phyloP scores from a whole-genome alignment of 2,797 vertebrate species.

The Lacerta agilis region DNA sequence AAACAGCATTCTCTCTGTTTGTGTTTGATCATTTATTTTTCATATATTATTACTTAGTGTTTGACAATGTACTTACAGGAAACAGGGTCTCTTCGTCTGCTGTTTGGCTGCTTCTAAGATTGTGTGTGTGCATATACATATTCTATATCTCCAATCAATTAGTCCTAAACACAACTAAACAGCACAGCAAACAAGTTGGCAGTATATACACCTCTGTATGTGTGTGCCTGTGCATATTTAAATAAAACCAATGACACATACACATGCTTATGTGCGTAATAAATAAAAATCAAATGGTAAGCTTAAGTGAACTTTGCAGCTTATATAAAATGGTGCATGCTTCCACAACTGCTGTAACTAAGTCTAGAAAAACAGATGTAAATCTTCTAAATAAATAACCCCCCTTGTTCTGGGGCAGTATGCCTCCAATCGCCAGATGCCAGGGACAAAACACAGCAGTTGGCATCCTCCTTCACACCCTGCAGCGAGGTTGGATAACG shows the following conservation, averaged over 20 bases:
- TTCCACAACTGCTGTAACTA: neutral
- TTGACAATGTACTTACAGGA: neutral
- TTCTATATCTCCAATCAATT: too few relatives aligned
- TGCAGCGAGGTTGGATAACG: neutral
- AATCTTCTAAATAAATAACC: neutral
- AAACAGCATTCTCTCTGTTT: neutral
- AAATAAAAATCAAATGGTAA: neutral
- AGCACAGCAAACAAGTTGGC: too few relatives aligned
- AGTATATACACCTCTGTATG: too few relatives aligned
- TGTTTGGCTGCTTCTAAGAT: neutral
- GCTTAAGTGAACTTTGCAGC: neutral
- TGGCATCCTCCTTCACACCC: neutral
- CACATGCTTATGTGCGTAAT: neutral
- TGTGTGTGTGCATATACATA: too few relatives aligned
- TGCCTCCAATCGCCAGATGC: neutral
- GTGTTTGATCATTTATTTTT: neutral
- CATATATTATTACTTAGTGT: neutral
- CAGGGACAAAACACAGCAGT: neutral
- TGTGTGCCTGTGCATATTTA: too few relatives aligned
- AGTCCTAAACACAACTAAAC: too few relatives aligned
- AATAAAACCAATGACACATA: too few relatives aligned
- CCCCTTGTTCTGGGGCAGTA: neutral
- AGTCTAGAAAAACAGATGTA: neutral
- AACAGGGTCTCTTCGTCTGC: neutral
- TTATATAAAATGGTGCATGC: neutral